Evolutionary conservation across 2,797 vertebrate species (phyloP).

Genomic region (Oryzias sinensis): DNA sequence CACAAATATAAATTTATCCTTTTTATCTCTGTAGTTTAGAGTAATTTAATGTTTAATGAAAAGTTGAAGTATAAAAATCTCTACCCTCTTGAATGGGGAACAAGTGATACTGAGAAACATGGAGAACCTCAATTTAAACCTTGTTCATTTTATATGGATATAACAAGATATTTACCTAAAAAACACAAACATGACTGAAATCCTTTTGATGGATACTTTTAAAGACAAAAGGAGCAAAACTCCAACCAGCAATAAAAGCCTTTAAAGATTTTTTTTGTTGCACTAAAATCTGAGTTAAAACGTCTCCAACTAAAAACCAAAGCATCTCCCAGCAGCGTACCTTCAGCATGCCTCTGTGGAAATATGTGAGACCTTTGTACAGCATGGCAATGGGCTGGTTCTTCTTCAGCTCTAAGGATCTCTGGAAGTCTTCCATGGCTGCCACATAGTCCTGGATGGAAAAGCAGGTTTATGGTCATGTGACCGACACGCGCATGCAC

Average conservation of each 20-base stretch:
- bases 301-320: background rate
- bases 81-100: too few relatives aligned
- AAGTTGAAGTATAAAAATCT: too few relatives aligned
- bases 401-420: slow-evolving; percentile 91
- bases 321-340: slow-evolving; percentile 54
- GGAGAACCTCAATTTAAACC: too few relatives aligned
- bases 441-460: slow-evolving; percentile 88
- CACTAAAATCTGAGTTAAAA: background rate
- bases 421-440: slow-evolving; percentile 95
- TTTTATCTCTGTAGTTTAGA: too few relatives aligned
- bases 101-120: too few relatives aligned
- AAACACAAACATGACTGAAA: too few relatives aligned
- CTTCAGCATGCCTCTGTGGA: slow-evolving; percentile 96
- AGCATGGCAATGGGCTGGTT: slow-evolving; percentile 96
- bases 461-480: background rate
- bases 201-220: background rate
- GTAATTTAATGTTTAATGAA: too few relatives aligned
- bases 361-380: slow-evolving; percentile 98
- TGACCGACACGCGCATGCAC: background rate
- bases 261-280: too few relatives aligned
- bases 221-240: background rate
- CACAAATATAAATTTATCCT: too few relatives aligned
- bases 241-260: too few relatives aligned
- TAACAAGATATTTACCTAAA: too few relatives aligned
- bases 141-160: too few relatives aligned